phyloP scores from a whole-genome alignment of 2,888 invertebrate species.

The Cactoblastis cactorum region DNA sequence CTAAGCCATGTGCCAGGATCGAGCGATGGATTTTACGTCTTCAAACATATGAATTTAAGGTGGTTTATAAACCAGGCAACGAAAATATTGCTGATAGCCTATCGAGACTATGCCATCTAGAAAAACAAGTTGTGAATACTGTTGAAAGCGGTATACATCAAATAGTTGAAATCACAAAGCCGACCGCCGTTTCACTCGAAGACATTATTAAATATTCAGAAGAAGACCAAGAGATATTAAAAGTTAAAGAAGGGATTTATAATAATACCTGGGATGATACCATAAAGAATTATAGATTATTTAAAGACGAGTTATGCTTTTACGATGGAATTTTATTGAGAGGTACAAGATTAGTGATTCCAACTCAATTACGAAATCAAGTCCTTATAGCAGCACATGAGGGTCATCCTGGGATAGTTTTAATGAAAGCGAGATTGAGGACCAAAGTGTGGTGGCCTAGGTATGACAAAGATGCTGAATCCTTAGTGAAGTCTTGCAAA shows the following conservation, averaged over 20 bases:
- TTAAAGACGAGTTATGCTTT: conserved; percentile 13
- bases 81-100: conserved; percentile 24
- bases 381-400: conserved; percentile 26
- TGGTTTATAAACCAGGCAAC: conserved; percentile 22
- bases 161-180: conserved; percentile 6
- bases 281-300: conserved; percentile 12
- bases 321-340: conserved; percentile 6
- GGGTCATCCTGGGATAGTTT: conserved; percentile 39
- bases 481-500: conserved; percentile 17
- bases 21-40: conserved; percentile 26
- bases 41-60: conserved; percentile 23
- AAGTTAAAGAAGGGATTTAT: conserved; percentile 7
- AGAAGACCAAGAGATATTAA: not conserved
- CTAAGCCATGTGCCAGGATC: conserved; percentile 26
- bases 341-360: conserved; percentile 14
- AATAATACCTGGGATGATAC: conserved; percentile 1
- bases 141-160: too few species aligned
- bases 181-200: conserved; percentile 5
- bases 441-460: conserved; percentile 45
- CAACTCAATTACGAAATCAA: not conserved
- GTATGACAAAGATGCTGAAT: conserved; percentile 31
- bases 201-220: conserved; percentile 3
- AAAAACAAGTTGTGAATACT: too few species aligned
- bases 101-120: conserved; percentile 21
- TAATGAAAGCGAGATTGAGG: conserved; percentile 37